Evolutionary conservation across 2,888 invertebrate species (phyloP).

Genomic region (Polydrusus pterygomalis): DNA sequence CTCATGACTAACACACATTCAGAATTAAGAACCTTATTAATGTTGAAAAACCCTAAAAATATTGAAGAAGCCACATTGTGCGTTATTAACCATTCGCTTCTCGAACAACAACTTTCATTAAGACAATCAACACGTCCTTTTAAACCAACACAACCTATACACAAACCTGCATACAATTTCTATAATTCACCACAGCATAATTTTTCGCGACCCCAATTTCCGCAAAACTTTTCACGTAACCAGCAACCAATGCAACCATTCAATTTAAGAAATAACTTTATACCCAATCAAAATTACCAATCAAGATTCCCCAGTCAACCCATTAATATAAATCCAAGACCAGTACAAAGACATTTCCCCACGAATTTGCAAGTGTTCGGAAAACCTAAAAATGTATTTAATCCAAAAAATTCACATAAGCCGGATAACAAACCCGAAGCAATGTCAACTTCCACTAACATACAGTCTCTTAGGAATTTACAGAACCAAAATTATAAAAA

Average conservation of each 20-base stretch:
- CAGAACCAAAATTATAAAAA: not conserved
- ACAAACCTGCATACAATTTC: not conserved
- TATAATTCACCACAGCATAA: not conserved
- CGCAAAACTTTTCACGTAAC: not conserved
- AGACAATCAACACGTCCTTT: not conserved
- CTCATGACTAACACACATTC: constrained; percentile 1
- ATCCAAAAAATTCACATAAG: constrained; percentile 47
- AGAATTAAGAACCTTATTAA: constrained; percentile 26
- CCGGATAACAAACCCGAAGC: constrained; percentile 31
- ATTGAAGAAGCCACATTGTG: constrained; percentile 13
- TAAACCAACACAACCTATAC: not conserved
- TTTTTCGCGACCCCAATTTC: not conserved
- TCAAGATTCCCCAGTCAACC: constrained; percentile 42
- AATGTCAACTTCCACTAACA: constrained; percentile 25
- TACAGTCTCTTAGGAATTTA: not conserved
- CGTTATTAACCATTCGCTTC: not conserved
- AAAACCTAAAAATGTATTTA: constrained; percentile 47
- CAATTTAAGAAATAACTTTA: not conserved
- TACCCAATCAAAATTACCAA: not conserved
- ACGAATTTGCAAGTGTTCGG: constrained; percentile 43
- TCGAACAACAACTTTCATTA: not conserved
- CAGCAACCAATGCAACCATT: too few species aligned
- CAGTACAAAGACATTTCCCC: constrained; percentile 38
- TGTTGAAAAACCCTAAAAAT: constrained; percentile 28
- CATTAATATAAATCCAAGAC: constrained; percentile 48